phyloP scores from a whole-genome alignment of 2,113 vertebrate genomes.

The Dicentrarchus labrax region DNA sequence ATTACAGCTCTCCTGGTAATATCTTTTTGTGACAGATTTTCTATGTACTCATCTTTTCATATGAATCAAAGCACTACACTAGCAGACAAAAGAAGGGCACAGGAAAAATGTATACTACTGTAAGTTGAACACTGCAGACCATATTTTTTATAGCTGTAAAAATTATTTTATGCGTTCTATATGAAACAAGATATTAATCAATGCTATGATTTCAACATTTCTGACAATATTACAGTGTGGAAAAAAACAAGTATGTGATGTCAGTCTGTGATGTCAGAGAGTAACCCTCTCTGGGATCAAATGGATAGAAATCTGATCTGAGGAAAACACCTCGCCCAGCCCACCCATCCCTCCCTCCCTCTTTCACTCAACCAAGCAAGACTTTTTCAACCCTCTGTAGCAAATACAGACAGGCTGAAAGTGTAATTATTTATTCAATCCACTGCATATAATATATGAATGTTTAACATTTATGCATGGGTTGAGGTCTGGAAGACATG shows the following conservation, averaged over 20 bases:
- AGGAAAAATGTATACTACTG: background rate
- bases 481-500: constrained; percentile 2
- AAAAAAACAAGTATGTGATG: constrained; percentile 13
- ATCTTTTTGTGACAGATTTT: background rate
- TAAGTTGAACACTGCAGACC: background rate
- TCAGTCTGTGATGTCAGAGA: background rate
- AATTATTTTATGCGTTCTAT: background rate
- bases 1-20: background rate
- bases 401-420: constrained; percentile 27
- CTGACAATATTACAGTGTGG: background rate
- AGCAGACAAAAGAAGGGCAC: background rate
- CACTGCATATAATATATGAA: constrained; percentile 22
- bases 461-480: constrained; percentile 5
- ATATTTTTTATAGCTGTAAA: background rate
- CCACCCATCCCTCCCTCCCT: background rate
- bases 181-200: background rate
- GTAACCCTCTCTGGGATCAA: constrained; percentile 26
- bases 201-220: background rate
- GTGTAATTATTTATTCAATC: constrained; percentile 24
- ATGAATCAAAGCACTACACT: background rate
- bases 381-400: constrained; percentile 22
- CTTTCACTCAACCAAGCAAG: background rate
- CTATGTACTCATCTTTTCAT: background rate
- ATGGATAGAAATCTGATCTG: constrained; percentile 33
- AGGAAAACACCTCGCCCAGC: constrained; percentile 15